Base-by-base conservation (phyloP, 1,140 invertebrate species). In the Laupala kohalensis region DNA sequence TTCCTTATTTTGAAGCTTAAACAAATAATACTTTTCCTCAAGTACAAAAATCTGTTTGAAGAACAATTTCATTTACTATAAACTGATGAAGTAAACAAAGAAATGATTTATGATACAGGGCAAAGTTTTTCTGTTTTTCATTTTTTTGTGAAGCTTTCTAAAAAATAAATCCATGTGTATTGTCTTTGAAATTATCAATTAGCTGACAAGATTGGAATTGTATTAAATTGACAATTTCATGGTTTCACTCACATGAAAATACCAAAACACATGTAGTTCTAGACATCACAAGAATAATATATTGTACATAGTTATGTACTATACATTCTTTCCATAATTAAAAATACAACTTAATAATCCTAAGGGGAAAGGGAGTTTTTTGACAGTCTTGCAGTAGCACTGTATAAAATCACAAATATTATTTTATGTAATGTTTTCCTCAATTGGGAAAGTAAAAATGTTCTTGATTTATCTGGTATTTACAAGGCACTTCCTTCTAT, bases 351-450 rank as follows among this genome's bases (percentile, higher is more conserved):
- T 64, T 66, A 12, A 66, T 26, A 66, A 71, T 66, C 26, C 27
- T 27, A n/a, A 71, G 29, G 66, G 29, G 15, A 71, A 23, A 62
- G 62, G 28, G 69, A 63, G 29, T 66, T 25, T 64, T 26, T 66
- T 71, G 23, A 66, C 27, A 66, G 25, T 24, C 19, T 66, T 66
- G 25, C 25, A n/a, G n/a, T n/a, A n/a, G n/a, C n/a, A n/a, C n/a
- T n/a, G n/a, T 64, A 67, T 71, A 67, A 71, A 71, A 71, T 71
- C 70, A 71, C 70, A 71, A 53, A 29, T 67, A 66, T 26, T 26
- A 63, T 70, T 70, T 15, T 27, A 62, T 25, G 24, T 53, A 62
- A 53, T 25, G 37, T 37, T 70, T 37, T 53, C 69, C 3, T 19
- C 15, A 69, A 15, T 69, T 69, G 24, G 3, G 5, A 29, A 28